Evolutionary conservation across 2,888 invertebrate genomes (phyloP), one percentile per base, ranked within the genome.

Genomic region (Cerastoderma edule): DNA sequence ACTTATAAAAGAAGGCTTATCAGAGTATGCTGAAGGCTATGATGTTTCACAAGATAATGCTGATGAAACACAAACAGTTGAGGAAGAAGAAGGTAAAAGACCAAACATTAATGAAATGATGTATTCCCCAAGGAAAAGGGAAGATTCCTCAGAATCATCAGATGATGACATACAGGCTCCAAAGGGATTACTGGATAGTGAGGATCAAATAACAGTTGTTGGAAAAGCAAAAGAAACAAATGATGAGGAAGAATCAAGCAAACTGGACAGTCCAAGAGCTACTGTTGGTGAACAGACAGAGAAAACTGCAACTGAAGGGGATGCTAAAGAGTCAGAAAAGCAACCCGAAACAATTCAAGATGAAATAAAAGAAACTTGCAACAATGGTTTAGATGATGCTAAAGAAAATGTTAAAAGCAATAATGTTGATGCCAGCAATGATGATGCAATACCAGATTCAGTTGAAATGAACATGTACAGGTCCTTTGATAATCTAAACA

Each of bases 41-140:
- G 32, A 44, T 3, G 54, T 70, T 22, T 48, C 27, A 33, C 65
- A 79, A 28, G 27, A 63, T 44, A 54, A 10, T 22, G 39, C n/a
- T 32, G 22, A 19, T 5, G 39, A 60, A 60, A 35, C 8, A 22
- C 24, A 30, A 27, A 35, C 32, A 53, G 53, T 35, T 33, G 68
- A 54, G 22, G 22, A n/a, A 35, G 39, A 67, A 24, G 50, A 54
- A 2, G 63, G 65, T 22, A 66, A 69, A 48, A 66, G 74, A 27
- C 65, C 78, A 35, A 65, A 54, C 6, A 78, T 78, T n/a, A 67
- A 67, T 56, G 66, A 66, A 13, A 1, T 80, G 19, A 83, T 77
- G 79, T 79, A 83, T 27, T 79, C 82, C 33, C 79, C 77, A 32
- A 71, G 74, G 35, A 73, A 75, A 65, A 78, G 28, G 44, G 66